Base-by-base conservation (phyloP, 2,888 invertebrate genomes). In the Nymphalis c-album region DNA sequence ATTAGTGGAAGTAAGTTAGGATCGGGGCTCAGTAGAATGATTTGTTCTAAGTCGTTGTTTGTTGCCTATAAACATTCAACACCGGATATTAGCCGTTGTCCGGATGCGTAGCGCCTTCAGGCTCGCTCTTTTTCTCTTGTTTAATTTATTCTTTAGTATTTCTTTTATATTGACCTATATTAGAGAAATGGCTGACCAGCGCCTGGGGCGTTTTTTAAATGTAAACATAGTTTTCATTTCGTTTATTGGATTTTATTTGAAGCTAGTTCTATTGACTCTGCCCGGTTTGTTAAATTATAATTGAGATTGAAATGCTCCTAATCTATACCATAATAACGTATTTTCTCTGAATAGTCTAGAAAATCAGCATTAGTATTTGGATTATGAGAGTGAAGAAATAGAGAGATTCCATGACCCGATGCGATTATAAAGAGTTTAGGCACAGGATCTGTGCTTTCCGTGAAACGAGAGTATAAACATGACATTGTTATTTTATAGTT, bases 21-120 rank as follows among this genome's bases (percentile, higher is more conserved):
- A 80, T 77, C 76, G 76, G 74, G 77, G 76, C 75, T 73, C 62
- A 63, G 78, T 74, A 78, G 81, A 80, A 82, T 81, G 87, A 84
- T 88, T 88, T 87, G 83, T 77, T 76, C 80, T 77, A 79, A 85
- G 79, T 84, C 82, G 77, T 76, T 88, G 85, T 88, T 88, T 89
- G 87, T 82, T 80, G 79, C 78, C 81, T 82, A 85, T 84, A 86
- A 85, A 86, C 86, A 86, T 85, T 80, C 80, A 78, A 74, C 75
- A 76, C 86, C 87, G 91, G 91, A 91, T 90, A 90, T 91, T 89
- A 88, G 84, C 80, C 80, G 80, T 80, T 80, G 83, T 81, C 82
- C 88, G 91, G 88, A 89, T 84, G 85, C 82, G 80, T 82, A 82
- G 80, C 80, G 74, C 72, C 72, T 60, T 62, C 61, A 53, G 51